Percentiles rank a stretch among this genome's conserved stretches.
Conservation (phyloP, 2,888 invertebrate genomes). For the Folsomia candida region DNA sequence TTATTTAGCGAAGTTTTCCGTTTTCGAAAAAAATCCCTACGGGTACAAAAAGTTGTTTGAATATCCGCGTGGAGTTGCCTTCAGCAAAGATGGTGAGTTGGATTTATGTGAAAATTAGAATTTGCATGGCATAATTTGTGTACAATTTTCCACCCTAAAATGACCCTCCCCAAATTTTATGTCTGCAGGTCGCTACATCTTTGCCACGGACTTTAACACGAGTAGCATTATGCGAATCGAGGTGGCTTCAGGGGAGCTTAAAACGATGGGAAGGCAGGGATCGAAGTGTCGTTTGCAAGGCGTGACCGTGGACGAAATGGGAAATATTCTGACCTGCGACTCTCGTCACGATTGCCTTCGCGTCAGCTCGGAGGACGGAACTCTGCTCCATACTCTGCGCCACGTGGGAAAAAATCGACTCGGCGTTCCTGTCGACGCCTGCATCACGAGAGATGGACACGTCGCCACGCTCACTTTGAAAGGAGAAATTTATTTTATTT, state of each 20-base stretch:
- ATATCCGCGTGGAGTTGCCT: conserved; percentile 31
- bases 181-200: conserved; percentile 14
- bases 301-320: conserved; percentile 17
- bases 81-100: conserved; percentile 24
- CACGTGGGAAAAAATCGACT: conserved; percentile 8
- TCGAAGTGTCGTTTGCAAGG: conserved; percentile 30
- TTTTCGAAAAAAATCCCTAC: conserved; percentile 30
- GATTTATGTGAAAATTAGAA: not conserved
- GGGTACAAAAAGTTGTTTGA: conserved; percentile 30
- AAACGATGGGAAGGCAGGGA: conserved; percentile 15
- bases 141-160: not conserved
- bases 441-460: conserved; percentile 16
- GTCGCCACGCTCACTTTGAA: too few species aligned
- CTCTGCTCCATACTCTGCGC: conserved; percentile 10
- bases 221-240: conserved; percentile 16
- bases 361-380: conserved; percentile 5
- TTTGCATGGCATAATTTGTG: not conserved
- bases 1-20: conserved; percentile 29
- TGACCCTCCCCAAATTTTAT: not conserved
- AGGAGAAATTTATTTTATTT: too few species aligned
- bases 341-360: conserved; percentile 27
- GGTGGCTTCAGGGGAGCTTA: not conserved
- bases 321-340: conserved; percentile 28
- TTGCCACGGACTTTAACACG: conserved; percentile 27
- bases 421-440: conserved; percentile 13